These are phyloP conservation scores for Cebus imitator DNA, from an alignment of 2,113 vertebrate species.

Conservation along the genomic window DNA sequence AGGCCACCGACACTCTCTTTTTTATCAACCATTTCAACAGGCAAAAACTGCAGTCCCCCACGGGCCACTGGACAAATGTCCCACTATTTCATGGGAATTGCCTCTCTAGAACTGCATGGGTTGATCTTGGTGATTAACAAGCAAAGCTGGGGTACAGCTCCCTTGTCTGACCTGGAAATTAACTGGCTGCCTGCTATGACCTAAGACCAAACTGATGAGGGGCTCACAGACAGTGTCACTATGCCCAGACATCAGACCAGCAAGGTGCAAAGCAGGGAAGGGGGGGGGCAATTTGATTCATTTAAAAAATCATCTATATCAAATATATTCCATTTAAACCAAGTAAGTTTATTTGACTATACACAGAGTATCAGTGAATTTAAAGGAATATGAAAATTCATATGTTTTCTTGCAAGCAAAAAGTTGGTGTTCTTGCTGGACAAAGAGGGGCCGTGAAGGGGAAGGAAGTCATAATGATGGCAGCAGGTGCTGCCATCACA, in stretches of 20 bases:
- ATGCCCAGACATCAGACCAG: too few relatives aligned
- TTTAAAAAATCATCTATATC: neutral
- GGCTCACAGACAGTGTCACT: too few relatives aligned
- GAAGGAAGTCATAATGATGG: neutral
- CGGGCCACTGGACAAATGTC: neutral
- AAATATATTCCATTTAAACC: neutral
- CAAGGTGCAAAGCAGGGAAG: neutral
- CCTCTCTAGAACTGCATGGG: neutral
- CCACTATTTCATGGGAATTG: too few relatives aligned
- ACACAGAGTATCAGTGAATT: neutral
- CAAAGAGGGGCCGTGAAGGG: neutral
- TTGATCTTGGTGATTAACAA: neutral
- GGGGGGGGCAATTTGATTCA: neutral
- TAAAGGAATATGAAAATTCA: constrained; percentile 9
- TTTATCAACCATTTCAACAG: neutral
- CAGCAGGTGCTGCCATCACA: too few relatives aligned
- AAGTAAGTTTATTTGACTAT: neutral
- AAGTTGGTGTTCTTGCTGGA: neutral
- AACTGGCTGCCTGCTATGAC: neutral
- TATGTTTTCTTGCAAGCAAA: constrained; percentile 6
- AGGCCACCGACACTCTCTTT: neutral
- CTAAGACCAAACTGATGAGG: neutral
- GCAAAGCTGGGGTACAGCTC: neutral
- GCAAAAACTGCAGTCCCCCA: neutral
- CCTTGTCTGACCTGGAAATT: neutral